These are phyloP conservation scores for Leptinotarsa haldemani DNA, from an alignment of 2,888 invertebrate species.

Conservation along the genomic window DNA sequence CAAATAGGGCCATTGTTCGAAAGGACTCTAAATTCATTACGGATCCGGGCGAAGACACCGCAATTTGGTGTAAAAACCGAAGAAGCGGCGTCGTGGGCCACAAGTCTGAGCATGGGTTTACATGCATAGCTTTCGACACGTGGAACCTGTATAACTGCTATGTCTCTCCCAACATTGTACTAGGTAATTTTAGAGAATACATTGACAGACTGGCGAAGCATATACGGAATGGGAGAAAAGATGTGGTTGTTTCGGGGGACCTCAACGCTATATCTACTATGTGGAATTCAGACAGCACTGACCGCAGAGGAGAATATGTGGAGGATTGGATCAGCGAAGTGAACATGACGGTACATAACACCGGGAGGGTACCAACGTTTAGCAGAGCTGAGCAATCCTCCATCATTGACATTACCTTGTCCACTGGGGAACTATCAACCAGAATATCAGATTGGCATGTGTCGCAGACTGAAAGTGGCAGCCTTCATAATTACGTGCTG, in stretches of 20 bases:
- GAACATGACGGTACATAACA: constrained; percentile 12
- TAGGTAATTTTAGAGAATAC: background rate
- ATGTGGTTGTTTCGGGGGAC: background rate
- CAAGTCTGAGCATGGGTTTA: no score
- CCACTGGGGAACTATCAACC: background rate
- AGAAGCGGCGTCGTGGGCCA: no score
- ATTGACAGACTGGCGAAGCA: background rate
- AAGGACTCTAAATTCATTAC: no score
- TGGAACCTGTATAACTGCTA: background rate
- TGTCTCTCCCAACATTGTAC: background rate
- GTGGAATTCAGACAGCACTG: background rate
- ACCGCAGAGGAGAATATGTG: background rate
- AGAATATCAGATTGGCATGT: no score
- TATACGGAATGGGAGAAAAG: background rate
- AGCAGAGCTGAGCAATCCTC: constrained; percentile 19
- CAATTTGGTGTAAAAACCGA: no score
- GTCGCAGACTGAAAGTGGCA: no score
- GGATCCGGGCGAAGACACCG: no score
- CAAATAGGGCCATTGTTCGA: no score
- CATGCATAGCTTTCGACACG: no score
- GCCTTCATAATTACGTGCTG: no score
- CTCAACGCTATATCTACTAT: background rate
- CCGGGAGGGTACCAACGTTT: constrained; percentile 18
- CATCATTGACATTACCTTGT: constrained; percentile 21
- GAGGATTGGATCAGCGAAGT: background rate